Base-by-base conservation (phyloP, 2,113 vertebrate genomes). In the Myotis yumanensis region DNA sequence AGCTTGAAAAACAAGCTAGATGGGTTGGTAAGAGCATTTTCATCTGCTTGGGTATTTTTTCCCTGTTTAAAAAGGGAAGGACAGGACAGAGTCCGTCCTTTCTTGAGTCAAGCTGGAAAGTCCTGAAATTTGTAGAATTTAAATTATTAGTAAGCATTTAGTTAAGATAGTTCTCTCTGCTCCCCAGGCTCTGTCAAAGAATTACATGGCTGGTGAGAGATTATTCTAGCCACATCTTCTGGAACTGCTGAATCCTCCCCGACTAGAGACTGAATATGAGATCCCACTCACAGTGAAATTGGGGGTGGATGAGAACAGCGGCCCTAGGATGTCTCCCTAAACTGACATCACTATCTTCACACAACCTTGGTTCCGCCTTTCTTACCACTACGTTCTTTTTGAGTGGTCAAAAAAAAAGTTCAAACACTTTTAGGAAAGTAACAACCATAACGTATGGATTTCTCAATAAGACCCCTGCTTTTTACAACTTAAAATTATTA, bases 21-120 rank as follows among this genome's bases (percentile, higher is more conserved):
- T 98, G 97, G 93, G 97, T 98, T 98, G 98, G 93, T 96, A 98
- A 97, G 97, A 97, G 95, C 92, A 96, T 97, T 97, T 97, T 97
- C 97, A 98, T 98, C 97, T 97, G 93, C 87, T 14, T 1, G 86
- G 97, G 18, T 86, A 66, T 89, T 75, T 93, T 79, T 2, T 16
- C 25, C 54, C 66, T 57, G 17, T 79, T 92, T 18, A 71, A 30
- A 83, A 57, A 77, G 1, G 12, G 84, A 90, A 86, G 40, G 40
- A 30, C 64, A 54, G 32, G 40, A 69, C 82, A 92, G 37, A 80
- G 75, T 77, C 16, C 10, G 32, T 51, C 28, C 28, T 73, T 86
- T 89, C 86, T 25, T 69, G 28, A 95, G 62, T 86, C 18, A 75
- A 85, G 48, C 51, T 89, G 48, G 52, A 81, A 66, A 82, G 81